Percentiles rank a stretch among this genome's conserved stretches.
These are phyloP conservation scores for Tenthredo livida DNA, from an alignment of 2,888 invertebrate genomes.

Conservation along the genomic window DNA sequence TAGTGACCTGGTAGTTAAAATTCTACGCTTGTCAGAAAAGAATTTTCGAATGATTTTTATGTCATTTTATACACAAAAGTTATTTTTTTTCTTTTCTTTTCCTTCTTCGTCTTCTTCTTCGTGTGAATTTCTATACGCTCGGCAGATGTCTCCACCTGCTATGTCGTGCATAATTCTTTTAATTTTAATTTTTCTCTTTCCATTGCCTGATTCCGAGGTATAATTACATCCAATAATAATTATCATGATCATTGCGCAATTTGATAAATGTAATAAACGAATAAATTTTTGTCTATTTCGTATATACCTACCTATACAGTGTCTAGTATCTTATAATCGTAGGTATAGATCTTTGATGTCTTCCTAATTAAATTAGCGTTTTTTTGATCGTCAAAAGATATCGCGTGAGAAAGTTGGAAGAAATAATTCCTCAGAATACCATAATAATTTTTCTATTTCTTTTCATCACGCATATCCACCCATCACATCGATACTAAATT, in stretches of 20 bases:
- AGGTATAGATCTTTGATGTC: neutral
- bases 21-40: slow-evolving; percentile 23
- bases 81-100: neutral
- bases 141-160: slow-evolving; percentile 32
- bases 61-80: neutral
- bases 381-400: neutral
- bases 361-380: slow-evolving; percentile 6
- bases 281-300: neutral
- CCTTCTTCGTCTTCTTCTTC: neutral
- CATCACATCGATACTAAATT: neutral
- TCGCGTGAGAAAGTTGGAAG: slow-evolving; percentile 12
- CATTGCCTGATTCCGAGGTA: neutral
- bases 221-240: neutral
- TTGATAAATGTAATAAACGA: neutral
- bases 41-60: slow-evolving; percentile 15
- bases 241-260: neutral
- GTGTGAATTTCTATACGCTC: neutral
- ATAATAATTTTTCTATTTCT: slow-evolving; percentile 13
- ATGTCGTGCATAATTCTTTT: neutral
- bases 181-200: neutral
- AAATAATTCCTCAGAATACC: neutral
- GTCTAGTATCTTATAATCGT: neutral
- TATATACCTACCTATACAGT: neutral
- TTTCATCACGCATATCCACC: neutral
- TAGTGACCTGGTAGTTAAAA: slow-evolving; percentile 41